Base-by-base conservation (phyloP, 64 coral and sea anemone genomes). In the Stichodactyla mertensii region DNA sequence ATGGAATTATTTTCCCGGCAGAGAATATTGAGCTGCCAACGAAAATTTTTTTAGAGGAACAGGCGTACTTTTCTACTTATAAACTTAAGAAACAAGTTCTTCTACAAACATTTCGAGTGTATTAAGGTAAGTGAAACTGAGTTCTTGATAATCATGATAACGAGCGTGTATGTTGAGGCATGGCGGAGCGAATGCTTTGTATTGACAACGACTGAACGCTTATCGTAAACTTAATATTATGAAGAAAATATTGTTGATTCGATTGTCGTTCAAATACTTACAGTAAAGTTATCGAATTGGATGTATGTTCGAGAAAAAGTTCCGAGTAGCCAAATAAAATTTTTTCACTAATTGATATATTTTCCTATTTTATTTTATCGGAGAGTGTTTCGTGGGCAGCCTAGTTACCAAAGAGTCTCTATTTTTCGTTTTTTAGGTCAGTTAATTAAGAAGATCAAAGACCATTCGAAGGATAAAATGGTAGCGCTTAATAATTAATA, bases 371-470 rank as follows among this genome's bases (percentile, higher is more conserved):
- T 31, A 23, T 31, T 74, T 28, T 74, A 74, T 74, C 69, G 26
- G 26, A 74, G 69, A 81, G 51, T 53, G 53, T 81, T 52, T 81
- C 52, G 78, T 81, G 78, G 78, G 36, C 78, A 53, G 51, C 19
- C 15, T 81, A 53, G 78, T 81, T 81, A 52, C 78, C 78, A 81
- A 81, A 81, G 52, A 81, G 78, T 81, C 78, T 81, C 78, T 81
- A 81, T 81, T 81, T 81, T 81, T 55, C 78, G 51, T 53, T 53
- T 55, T 81, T 15, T 28, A 55, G 78, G 52, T 81, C 53, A 55
- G 78, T 15, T 81, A 81, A 81, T 81, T 81, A 81, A 81, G 51
- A 55, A 81, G 78, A 81, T 81, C 78, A 81, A 81, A 81, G 78
- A 55, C 78, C 52, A 81, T 81, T 81, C 78, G 78, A 53, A 54